A percentile compares a stretch with the other conserved stretches of the same genome.
These are phyloP conservation scores for Dicrostonyx torquatus DNA, from an alignment of 2,797 vertebrate species.

Conservation along the genomic window DNA sequence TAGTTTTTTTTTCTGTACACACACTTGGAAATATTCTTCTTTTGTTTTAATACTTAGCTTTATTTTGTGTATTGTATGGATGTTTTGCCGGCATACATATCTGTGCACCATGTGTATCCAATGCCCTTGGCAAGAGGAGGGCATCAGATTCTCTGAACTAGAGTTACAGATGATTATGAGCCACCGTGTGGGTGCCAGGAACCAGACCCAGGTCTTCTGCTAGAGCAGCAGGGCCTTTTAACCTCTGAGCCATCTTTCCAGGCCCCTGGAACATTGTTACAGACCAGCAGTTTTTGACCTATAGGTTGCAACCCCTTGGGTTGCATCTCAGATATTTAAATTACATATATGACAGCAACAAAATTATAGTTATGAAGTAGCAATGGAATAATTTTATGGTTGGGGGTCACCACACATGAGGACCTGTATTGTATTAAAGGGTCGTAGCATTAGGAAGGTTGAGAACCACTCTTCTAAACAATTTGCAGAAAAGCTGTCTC, in stretches of 20 bases:
- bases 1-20: conserved; percentile 33
- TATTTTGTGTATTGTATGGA: not conserved
- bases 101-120: not conserved
- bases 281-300: not conserved
- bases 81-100: not conserved
- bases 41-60: not conserved
- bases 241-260: not conserved
- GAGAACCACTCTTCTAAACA: not conserved
- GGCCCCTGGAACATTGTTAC: not conserved
- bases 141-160: not conserved
- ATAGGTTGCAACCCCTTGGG: not conserved
- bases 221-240: not conserved
- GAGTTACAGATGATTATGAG: not conserved
- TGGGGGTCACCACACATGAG: not conserved
- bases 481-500: conserved; percentile 19
- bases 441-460: not conserved
- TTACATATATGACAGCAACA: not conserved
- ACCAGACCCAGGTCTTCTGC: not conserved
- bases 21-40: conserved; percentile 47
- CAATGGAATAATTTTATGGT: not conserved
- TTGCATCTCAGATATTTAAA: not conserved
- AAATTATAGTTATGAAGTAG: not conserved
- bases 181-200: not conserved
- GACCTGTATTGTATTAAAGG: not conserved
- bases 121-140: not conserved